A percentile compares a stretch with the other conserved stretches of the same genome.
These are phyloP conservation scores for Rhinoderma darwinii DNA, from an alignment of 2,113 vertebrate genomes.

Conservation along the genomic window DNA sequence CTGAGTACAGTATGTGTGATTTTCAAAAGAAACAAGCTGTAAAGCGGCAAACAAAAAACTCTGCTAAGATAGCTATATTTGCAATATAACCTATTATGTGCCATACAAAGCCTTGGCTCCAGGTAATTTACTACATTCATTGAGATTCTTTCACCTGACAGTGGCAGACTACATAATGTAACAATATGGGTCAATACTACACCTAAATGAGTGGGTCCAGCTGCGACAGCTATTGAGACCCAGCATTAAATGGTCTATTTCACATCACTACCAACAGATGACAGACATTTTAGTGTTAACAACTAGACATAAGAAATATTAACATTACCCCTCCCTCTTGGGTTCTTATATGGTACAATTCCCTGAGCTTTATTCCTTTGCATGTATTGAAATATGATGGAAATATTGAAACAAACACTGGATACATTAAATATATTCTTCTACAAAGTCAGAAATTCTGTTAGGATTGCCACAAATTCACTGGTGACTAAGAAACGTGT, in stretches of 20 bases:
- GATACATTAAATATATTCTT: too few species aligned
- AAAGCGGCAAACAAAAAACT: not conserved
- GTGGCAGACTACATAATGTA: too few species aligned
- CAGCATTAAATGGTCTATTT: too few species aligned
- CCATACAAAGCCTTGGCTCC: not conserved
- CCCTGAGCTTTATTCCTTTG: too few species aligned
- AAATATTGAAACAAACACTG: too few species aligned
- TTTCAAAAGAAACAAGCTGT: not conserved
- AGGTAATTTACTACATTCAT: not conserved
- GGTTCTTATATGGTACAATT: too few species aligned
- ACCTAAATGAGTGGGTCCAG: not conserved
- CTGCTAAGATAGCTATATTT: not conserved
- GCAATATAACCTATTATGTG: too few species aligned
- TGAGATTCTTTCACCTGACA: not conserved
- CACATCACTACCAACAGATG: not conserved
- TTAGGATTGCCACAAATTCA: too few species aligned
- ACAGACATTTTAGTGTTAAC: not conserved
- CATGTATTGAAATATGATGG: too few species aligned
- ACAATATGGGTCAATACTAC: too few species aligned
- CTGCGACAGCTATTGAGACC: not conserved
- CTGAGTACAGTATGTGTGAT: not conserved
- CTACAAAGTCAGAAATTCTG: too few species aligned
- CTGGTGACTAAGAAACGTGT: too few species aligned
- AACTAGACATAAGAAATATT: not conserved
- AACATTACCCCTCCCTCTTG: not conserved